Evolutionary conservation across 2,888 invertebrate species (phyloP).

Genomic region (Ennomos erosarius): DNA sequence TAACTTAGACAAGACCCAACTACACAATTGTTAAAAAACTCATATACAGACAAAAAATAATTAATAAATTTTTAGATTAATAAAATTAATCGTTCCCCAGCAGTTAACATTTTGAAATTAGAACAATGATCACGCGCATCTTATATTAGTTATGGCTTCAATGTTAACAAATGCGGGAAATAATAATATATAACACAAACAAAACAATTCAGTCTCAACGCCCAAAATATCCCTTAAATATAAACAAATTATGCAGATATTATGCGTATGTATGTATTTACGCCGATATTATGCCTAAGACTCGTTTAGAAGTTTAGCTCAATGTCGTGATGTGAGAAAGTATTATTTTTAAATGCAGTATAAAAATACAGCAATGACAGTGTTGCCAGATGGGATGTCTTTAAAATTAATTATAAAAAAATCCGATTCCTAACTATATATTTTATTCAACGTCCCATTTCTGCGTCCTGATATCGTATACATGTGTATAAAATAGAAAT

Average conservation of each 20-base stretch:
- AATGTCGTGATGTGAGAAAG: constrained; percentile 7
- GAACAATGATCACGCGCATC: constrained; percentile 49
- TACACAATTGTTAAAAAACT: constrained; percentile 78
- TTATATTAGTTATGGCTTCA: constrained; percentile 61
- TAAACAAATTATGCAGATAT: constrained; percentile 59
- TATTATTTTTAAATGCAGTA: constrained; percentile 16
- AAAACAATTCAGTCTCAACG: constrained; percentile 85
- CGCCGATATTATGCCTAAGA: constrained; percentile 37
- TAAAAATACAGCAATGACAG: constrained; percentile 21
- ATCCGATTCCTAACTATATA: not conserved
- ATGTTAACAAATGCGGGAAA: constrained; percentile 67
- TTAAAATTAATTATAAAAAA: not conserved
- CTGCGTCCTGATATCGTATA: too few species aligned
- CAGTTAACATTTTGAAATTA: constrained; percentile 52
- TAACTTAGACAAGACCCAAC: constrained; percentile 78
- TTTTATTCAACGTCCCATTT: too few species aligned
- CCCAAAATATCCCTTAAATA: constrained; percentile 66
- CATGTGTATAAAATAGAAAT: too few species aligned
- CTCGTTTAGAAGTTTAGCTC: constrained; percentile 5
- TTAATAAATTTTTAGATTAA: constrained; percentile 61
- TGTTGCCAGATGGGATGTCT: constrained; percentile 7
- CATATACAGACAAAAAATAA: constrained; percentile 84
- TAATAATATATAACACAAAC: constrained; percentile 83
- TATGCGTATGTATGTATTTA: constrained; percentile 56
- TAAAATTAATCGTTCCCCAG: constrained; percentile 63